Base-by-base conservation (phyloP, 2,888 invertebrate genomes). In the Leucoma salicis region DNA sequence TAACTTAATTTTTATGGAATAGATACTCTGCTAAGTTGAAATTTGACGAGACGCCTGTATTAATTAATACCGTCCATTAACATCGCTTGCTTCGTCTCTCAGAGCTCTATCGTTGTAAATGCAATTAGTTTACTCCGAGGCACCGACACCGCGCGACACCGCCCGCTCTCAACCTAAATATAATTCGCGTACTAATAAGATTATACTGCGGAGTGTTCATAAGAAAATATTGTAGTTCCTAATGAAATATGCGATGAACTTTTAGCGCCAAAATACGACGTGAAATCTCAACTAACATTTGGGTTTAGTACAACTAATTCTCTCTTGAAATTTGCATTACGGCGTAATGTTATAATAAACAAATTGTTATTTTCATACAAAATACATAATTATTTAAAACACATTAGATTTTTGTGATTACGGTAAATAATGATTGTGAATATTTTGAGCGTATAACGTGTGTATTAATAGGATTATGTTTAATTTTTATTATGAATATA, bases 21-120 rank as follows among this genome's bases (percentile, higher is more conserved):
- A 73, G 74, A 82, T 79, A 80, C 76, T 76, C 63, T 48, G 61
- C 70, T 63, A 65, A 73, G 72, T 69, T 69, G 72, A 79, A 81
- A 79, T 83, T 80, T 82, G 83, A 82, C 74, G 81, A 82, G 80
- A 80, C 73, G 78, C 75, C 73, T 65, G 76, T 74, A 79, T 82
- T 87, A 87, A 87, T 87, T 83, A 87, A 84, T 82, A 82, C 78
- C 79, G 79, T 84, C 87, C 85, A 87, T 87, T 87, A 86, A 82
- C 82, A 78, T 76, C 85, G 79, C 83, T 81, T 77, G 81, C 79
- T 76, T 65, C 71, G 74, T 73, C 74, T 72, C 71, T 65, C 67
- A 68, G 71, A 69, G 74, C 78, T 83, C 81, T 78, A 81, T 79
- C 77, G 79, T 73, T 74, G 69, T 77, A 81, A 85, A 85, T 79